Percentiles rank a stretch among this genome's conserved stretches.
Conservation (phyloP, 2,797 vertebrate genomes). For the Graptemys geographica region DNA sequence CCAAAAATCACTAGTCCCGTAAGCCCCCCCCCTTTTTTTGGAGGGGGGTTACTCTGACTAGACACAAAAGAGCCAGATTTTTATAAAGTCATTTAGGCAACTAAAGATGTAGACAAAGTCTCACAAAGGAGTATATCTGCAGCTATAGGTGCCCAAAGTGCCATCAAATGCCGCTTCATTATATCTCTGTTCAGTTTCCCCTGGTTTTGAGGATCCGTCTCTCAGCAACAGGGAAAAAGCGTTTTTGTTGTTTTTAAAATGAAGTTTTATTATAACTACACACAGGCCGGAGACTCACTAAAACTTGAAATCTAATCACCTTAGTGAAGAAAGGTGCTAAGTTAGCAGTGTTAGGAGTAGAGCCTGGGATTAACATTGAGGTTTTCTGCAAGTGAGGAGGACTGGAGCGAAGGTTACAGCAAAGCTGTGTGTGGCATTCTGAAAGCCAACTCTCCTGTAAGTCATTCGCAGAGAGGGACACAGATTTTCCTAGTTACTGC, state of each 20-base stretch:
- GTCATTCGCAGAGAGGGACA: not conserved
- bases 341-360: not conserved
- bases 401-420: not conserved
- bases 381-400: rapidly evolving
- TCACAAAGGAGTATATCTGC: no score
- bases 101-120: not conserved
- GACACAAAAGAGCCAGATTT: not conserved
- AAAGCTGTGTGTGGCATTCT: rapidly evolving
- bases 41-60: not conserved
- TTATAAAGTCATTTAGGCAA: not conserved
- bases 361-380: not conserved
- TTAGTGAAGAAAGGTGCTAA: not conserved
- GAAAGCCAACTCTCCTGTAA: not conserved
- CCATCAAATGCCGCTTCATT: not conserved
- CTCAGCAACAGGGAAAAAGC: not conserved
- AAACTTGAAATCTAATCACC: no score
- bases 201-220: not conserved
- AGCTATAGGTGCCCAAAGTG: no score
- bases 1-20: not conserved
- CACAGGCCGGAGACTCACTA: no score
- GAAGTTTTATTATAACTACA: not conserved
- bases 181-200: not conserved
- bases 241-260: not conserved
- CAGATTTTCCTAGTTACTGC: not conserved
- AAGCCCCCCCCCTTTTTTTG: not conserved